These are phyloP conservation scores for Aptenodytes forsteri DNA, from an alignment of 2,113 vertebrate genomes.

Conservation along the genomic window DNA sequence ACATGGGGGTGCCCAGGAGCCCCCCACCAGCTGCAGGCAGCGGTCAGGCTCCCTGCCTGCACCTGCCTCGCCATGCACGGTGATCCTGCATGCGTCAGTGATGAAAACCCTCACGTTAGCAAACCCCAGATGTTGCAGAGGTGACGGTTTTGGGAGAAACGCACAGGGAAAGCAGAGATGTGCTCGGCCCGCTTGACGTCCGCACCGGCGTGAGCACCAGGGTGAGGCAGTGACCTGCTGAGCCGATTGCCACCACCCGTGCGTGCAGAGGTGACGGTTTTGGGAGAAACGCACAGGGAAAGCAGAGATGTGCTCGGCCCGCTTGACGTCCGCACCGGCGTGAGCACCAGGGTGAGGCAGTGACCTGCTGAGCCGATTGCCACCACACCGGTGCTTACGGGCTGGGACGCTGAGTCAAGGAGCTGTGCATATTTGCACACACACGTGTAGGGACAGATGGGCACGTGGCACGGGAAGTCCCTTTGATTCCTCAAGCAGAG, in stretches of 20 bases:
- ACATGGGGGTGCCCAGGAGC: rapidly evolving
- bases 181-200: neutral
- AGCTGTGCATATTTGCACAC: neutral
- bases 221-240: neutral
- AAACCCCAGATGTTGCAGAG: neutral
- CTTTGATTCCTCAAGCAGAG: neutral
- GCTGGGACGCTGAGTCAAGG: neutral
- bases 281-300: rapidly evolving
- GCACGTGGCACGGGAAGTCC: neutral
- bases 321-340: rapidly evolving
- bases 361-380: neutral
- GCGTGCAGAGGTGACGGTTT: rapidly evolving
- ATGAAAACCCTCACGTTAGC: rapidly evolving
- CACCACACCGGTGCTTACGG: rapidly evolving
- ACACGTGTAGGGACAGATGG: rapidly evolving
- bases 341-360: neutral
- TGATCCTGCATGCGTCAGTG: rapidly evolving
- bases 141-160: rapidly evolving
- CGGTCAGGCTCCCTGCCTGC: neutral
- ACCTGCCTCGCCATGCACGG: rapidly evolving
- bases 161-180: neutral
- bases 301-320: neutral
- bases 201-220: rapidly evolving
- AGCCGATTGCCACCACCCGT: rapidly evolving
- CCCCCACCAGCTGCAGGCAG: neutral